phyloP scores from a whole-genome alignment of 2,888 invertebrate genomes.

The Acanthosoma haemorrhoidale region DNA sequence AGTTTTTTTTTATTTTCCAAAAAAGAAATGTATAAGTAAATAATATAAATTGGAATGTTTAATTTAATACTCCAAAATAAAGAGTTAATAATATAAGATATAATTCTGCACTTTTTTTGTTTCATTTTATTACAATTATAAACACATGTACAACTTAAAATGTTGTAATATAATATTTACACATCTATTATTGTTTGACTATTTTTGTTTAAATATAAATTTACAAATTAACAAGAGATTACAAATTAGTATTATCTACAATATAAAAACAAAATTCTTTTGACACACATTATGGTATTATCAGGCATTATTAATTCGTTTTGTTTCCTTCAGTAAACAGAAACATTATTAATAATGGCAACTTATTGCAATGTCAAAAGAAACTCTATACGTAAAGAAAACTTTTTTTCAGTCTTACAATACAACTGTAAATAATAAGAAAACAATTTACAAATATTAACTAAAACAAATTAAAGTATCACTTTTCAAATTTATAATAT shows the following conservation, averaged over 20 bases:
- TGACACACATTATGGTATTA: constrained; percentile 38
- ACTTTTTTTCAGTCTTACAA: constrained; percentile 26
- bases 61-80: constrained; percentile 20
- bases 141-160: constrained; percentile 21
- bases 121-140: constrained; percentile 19
- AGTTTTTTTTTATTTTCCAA: background rate
- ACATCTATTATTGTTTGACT: constrained; percentile 8
- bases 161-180: constrained; percentile 19
- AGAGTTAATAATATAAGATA: background rate
- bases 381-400: constrained; percentile 13
- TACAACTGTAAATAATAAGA: constrained; percentile 22
- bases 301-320: constrained; percentile 38
- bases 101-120: background rate
- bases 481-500: constrained; percentile 19
- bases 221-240: constrained; percentile 28
- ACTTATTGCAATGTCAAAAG: constrained; percentile 24
- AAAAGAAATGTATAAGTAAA: constrained; percentile 1
- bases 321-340: constrained; percentile 20
- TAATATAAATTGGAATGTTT: constrained; percentile 18
- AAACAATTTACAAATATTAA: constrained; percentile 11
- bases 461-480: constrained; percentile 15
- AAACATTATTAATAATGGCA: constrained; percentile 28
- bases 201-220: constrained; percentile 24
- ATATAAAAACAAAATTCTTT: constrained; percentile 30
- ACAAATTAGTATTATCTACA: constrained; percentile 24